Evolutionary conservation across 2,113 vertebrate genomes (phyloP), one percentile per base, ranked within the genome.

Genomic region (Pterocles orientalis): DNA sequence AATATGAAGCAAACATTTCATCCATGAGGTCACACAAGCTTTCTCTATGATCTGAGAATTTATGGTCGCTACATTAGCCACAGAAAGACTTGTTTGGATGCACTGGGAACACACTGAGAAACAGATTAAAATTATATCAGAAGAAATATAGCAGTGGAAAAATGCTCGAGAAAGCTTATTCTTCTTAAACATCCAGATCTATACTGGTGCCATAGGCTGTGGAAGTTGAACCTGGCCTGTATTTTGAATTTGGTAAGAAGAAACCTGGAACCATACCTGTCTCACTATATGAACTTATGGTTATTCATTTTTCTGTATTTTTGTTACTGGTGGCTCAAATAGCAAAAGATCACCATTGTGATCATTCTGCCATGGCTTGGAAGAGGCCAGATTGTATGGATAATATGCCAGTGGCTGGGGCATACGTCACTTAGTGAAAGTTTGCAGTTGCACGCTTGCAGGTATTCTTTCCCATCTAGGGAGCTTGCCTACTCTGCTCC

Each of bases 1-100:
- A 92, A 92, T 86, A 87, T 70, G 89, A 88, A 91, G 71, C 82
- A 90, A 94, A 81, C 91, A 57, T 69, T 94, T 94, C 51, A 80
- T 88, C 72, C 87, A 75, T 91, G 91, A 96, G 91, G 91, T 95
- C 87, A 96, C 82, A 65, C 57, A 72, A 58, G 80, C 57, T 88
- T 90, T 86, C 85, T n/a, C 23, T 76, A 25, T 3, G 7, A 41
- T 50, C 91, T 87, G 69, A 93, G 88, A 92, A 97, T 93, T 93
- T 91, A 90, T 47, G 56, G 25, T 28, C 61, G 61, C 60, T 19
- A 56, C 47, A 53, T 76, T 60, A 90, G 71, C 71, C 78, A 68
- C 54, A 90, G 79, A 88, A 61, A 65, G 39, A 5, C 34, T 82
- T 78, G 33, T 33, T 56, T 86, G 45, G 58, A 75, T 82, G 41